Percentiles rank a stretch among this genome's conserved stretches.
phyloP scores from a whole-genome alignment of 92 coral and sea anemone species.

The Palythoa grandis region DNA sequence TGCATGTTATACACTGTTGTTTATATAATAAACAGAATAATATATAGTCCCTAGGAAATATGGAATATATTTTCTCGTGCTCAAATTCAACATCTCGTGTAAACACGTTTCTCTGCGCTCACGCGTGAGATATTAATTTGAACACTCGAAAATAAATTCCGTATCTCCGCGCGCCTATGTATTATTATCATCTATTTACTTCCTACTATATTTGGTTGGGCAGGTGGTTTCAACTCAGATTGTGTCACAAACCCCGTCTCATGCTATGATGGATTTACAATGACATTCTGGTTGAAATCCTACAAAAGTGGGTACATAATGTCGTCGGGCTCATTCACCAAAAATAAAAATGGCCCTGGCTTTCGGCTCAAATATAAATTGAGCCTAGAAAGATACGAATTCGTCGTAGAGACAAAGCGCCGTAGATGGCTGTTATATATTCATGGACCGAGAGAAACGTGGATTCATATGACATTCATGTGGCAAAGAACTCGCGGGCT shows the following conservation, averaged over 20 bases:
- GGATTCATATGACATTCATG: slow-evolving; percentile 92
- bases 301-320: slow-evolving; percentile 79
- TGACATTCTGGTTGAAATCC: slow-evolving; percentile 92
- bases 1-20: too few species aligned
- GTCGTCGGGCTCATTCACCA: slow-evolving; percentile 94
- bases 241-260: slow-evolving; percentile 89
- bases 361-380: slow-evolving; percentile 78
- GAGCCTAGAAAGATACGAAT: slow-evolving; percentile 66
- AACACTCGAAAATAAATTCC: too few species aligned
- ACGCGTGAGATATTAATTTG: too few species aligned
- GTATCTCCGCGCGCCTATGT: neutral
- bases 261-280: slow-evolving; percentile 84
- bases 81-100: too few species aligned
- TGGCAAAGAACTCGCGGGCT: slow-evolving; percentile 75
- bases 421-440: slow-evolving; percentile 75
- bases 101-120: neutral
- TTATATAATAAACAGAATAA: too few species aligned
- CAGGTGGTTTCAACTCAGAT: slow-evolving; percentile 91
- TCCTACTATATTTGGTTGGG: slow-evolving; percentile 3
- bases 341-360: slow-evolving; percentile 91
- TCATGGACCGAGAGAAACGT: slow-evolving; percentile 62
- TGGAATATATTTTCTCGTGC: too few species aligned
- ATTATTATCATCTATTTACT: neutral
- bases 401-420: slow-evolving; percentile 70
- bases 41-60: too few species aligned